Evolutionary conservation across 2,797 vertebrate genomes (phyloP).

Genomic region (Strix occidentalis): DNA sequence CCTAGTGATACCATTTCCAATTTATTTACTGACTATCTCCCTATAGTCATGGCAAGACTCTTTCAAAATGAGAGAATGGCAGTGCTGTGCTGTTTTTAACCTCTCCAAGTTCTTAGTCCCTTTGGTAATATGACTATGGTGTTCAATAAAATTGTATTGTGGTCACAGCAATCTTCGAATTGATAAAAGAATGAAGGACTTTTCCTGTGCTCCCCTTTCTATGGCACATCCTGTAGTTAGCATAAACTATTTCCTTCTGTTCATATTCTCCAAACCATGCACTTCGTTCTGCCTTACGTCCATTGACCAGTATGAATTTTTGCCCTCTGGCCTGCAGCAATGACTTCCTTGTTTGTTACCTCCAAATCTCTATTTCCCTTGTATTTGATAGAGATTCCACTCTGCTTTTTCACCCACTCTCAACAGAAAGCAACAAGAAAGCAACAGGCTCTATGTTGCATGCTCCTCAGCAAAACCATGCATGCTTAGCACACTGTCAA

Average conservation of each 20-base stretch:
- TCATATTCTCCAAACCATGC: neutral
- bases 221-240: neutral
- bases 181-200: neutral
- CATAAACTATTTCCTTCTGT: neutral
- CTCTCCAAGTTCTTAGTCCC: neutral
- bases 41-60: neutral
- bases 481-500: neutral
- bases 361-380: neutral
- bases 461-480: neutral
- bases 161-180: neutral
- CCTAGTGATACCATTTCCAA: neutral
- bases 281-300: conserved; percentile 41
- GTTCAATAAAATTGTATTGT: neutral
- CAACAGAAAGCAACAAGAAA: neutral
- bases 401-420: neutral
- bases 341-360: neutral
- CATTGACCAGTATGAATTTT: conserved; percentile 54
- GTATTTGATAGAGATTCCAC: neutral
- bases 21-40: neutral
- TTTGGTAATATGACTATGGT: neutral
- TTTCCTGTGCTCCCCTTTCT: neutral
- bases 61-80: neutral
- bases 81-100: neutral
- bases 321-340: conserved; percentile 39
- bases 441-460: neutral